Base-by-base conservation (phyloP, 2,113 vertebrate species). In the Phyllopteryx taeniolatus region DNA sequence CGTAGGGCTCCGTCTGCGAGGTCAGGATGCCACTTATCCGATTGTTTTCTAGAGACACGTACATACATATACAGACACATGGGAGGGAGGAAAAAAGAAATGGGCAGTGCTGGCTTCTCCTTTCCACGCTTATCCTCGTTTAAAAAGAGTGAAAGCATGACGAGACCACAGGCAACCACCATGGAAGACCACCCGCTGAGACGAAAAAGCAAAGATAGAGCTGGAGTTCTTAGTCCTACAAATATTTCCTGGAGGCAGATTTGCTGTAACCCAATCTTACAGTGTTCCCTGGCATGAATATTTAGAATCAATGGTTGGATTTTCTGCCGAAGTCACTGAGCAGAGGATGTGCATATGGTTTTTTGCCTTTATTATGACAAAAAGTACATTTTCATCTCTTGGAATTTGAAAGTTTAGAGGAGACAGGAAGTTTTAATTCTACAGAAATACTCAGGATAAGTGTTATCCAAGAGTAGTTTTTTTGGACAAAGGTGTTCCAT, bases 1-100 rank as follows among this genome's bases (percentile, higher is more conserved):
- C 97, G 47, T 98, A 98, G 83, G 97, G 98, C 87, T 98, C 98
- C 0, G 98, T 98, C 88, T 98, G 97, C 22, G 96, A 99, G 3
- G 98, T 99, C 80, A 99, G 94, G 88, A 99, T 98, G 79, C 94
- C 95, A 91, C 96, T 97, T 94, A 96, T 94, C 78, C 96, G 93
- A 7, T 95, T 94, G 82, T 95, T 98, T 84, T 98, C 97, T 98
- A 93, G 59, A 92, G 93, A 90, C 81, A 90, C 85, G 88, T 85
- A 90, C 85, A 82, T 81, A 91, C 88, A 91, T 83, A 84, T 83
- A 89, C 78, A 89, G 70, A 90, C 79, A 90, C 79, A 89, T 81
- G 83, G 83, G 31, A 87, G 64, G 83, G 65, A 63, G 83, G 42
- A 78, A 78, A 79, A 35, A 60, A 86, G 72, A 75, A 59, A 76